A percentile compares a stretch with the other conserved stretches of the same genome.
Conservation (phyloP, 2,113 vertebrate genomes). For the Pterocles burchelli region DNA sequence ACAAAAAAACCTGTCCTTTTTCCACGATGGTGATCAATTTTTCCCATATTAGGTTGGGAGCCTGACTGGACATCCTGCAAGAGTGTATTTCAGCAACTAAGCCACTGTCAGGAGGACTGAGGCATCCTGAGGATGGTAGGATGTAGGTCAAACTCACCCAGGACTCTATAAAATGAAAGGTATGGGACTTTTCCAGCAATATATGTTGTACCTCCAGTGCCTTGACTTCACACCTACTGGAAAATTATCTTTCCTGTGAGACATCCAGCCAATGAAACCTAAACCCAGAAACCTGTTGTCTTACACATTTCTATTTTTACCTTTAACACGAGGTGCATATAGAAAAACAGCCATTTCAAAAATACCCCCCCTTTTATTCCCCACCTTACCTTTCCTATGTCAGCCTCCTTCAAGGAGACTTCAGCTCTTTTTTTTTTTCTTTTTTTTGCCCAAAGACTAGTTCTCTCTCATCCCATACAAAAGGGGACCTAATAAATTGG, state of each 20-base stretch:
- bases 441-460: neutral
- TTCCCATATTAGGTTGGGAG: neutral
- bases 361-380: neutral
- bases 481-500: neutral
- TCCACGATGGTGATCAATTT: accelerated
- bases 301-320: neutral
- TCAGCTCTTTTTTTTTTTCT: neutral
- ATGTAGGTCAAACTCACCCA: neutral
- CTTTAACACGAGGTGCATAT: neutral
- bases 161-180: neutral
- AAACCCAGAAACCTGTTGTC: neutral
- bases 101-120: neutral
- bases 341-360: neutral
- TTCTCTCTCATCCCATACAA: neutral
- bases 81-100: neutral
- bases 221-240: neutral
- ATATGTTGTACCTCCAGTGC: neutral
- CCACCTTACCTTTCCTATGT: neutral
- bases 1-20: neutral
- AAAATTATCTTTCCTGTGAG: neutral
- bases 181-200: neutral
- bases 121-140: neutral
- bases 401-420: neutral
- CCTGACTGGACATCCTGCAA: neutral
- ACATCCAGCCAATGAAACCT: neutral